Evolutionary conservation across 2,113 vertebrate species (phyloP), one percentile per base, ranked within the genome.

Genomic region (Anoplopoma fimbria): DNA sequence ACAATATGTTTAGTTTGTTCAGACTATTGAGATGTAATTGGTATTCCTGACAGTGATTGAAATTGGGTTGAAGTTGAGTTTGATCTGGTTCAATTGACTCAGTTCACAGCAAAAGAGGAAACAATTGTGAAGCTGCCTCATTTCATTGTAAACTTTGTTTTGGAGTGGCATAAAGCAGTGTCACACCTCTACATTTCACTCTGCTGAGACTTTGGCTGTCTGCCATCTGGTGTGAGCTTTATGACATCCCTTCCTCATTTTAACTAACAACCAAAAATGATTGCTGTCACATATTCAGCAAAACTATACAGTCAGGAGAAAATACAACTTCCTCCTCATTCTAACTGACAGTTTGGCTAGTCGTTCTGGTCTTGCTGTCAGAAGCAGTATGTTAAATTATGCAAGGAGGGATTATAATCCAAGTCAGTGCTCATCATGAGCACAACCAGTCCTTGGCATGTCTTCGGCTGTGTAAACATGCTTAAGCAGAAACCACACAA

Each of bases 381-480:
- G 53, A 81, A 85, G 60, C 77, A 10, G 69, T 27, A 84, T 45
- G 45, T 83, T 74, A 71, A 79, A 89, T 74, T 45, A 82, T 55
- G 67, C 81, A 81, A 76, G 61, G 36, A 83, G 77, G 81, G 65
- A 90, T 88, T 90, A 74, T 69, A 82, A 86, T 84, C 75, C 15
- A 33, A 81, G 69, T 57, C 68, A 71, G 74, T 49, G 64, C 72
- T 51, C 62, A 51, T 80, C 23, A 58, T 75, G 71, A 84, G 61
- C 58, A 58, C 77, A 75, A 34, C 29, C 27, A 51, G 49, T 70
- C 85, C 70, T 49, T 40, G 10, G 23, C 58, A 29, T 87, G 78
- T 88, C 77, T 65, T 27, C 81, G 2, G 10, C 79, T 57, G 75
- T 81, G 80, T 73, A 87, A 87, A 84, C 84, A 81, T 38, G 82